These are phyloP conservation scores for Alligator mississippiensis DNA, from an alignment of 2,113 vertebrate genomes.

Conservation along the genomic window DNA sequence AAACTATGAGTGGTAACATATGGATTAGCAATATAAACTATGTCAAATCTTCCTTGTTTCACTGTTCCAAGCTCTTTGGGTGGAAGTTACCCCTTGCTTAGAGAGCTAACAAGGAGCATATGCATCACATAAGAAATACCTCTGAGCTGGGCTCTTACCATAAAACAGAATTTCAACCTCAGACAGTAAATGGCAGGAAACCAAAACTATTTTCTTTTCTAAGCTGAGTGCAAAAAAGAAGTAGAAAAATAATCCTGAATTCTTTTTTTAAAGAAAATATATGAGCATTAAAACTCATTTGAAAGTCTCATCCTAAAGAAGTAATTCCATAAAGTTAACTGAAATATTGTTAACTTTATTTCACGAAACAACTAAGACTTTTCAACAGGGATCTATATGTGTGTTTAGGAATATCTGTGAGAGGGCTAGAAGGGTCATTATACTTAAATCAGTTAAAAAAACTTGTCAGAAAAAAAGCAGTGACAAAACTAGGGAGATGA, in stretches of 20 bases:
- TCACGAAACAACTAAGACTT: background rate
- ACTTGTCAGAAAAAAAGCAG: background rate
- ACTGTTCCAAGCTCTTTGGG: conserved; percentile 39
- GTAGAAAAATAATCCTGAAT: conserved; percentile 2
- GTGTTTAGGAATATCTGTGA: background rate
- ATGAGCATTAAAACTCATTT: background rate
- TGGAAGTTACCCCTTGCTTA: background rate
- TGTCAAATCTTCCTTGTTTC: conserved; percentile 44
- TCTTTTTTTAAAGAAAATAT: conserved; percentile 12
- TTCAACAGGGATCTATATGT: background rate
- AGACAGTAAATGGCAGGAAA: background rate
- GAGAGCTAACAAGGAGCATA: background rate
- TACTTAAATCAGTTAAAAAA: background rate
- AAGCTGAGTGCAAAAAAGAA: background rate
- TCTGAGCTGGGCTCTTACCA: background rate
- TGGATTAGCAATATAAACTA: conserved; percentile 17
- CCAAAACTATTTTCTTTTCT: background rate
- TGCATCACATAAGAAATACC: background rate
- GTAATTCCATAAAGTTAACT: background rate
- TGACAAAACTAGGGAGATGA: background rate
- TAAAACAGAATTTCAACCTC: background rate
- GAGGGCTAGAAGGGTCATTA: background rate
- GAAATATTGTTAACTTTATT: background rate
- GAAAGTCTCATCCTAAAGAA: conserved; percentile 2
- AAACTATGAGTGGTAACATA: conserved; percentile 10